Evolutionary conservation across 92 coral and sea anemone species (phyloP), one percentile per base, ranked within the genome.

Genomic region (Epizoanthus ramosus): DNA sequence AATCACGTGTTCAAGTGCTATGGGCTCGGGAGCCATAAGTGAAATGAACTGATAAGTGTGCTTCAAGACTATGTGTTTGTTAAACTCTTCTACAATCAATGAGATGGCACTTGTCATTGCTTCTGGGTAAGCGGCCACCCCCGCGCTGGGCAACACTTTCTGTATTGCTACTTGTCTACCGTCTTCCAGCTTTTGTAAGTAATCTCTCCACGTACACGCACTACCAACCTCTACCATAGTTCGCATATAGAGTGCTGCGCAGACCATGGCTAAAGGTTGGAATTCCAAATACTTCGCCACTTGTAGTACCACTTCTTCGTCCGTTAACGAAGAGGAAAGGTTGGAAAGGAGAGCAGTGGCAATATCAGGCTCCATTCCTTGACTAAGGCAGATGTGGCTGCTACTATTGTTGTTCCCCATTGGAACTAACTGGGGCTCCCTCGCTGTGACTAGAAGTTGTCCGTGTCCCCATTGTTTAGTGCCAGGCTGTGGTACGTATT

Each of bases 181-280:
- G 31, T 43, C 56, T 23, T 63, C 31, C 10, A 87, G 68, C 65
- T 70, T 73, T 4, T 72, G 35, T 17, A 87, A 28, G 50, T 87
- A 87, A 15, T n/a, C 19, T 56, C 33, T 19, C 90, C 90, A 87
- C 31, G 14, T 57, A 12, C 21, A 87, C 19, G 83, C 37, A 7
- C 69, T 53, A 45, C 56, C 89, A 58, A 3, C 59, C 9, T 39
- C 31, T 3, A 16, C 28, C 74, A 70, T 73, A 28, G 45, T 47
- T 17, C 56, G 67, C 28, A 81, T 8, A 74, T 87, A 87, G 35
- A 79, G 71, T 23, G 87, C 93, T 23, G 88, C 93, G 17, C 87
- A 83, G 6, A 85, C 93, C 70, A 89, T 33, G 17, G 92, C 87
- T 17, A 89, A 71, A 58, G 90, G 92, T 53, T 86, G 92, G 39